These are phyloP conservation scores for Proterorhinus semilunaris DNA, from an alignment of 2,113 vertebrate genomes.

Conservation along the genomic window DNA sequence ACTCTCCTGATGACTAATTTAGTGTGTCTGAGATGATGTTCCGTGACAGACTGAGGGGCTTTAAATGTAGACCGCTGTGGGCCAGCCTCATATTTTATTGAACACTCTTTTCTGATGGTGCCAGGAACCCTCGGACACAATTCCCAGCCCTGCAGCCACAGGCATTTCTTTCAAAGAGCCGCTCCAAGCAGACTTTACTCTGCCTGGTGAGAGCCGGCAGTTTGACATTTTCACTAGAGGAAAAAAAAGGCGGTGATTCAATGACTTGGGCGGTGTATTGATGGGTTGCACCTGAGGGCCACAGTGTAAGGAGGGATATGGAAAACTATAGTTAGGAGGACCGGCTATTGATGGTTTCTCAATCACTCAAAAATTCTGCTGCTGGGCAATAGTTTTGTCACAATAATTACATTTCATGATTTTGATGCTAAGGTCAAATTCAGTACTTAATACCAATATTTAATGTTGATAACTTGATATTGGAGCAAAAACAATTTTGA, in stretches of 20 bases:
- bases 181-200: not conserved
- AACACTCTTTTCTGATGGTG: conserved; percentile 8
- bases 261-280: not conserved
- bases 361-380: not conserved
- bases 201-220: not conserved
- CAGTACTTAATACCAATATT: too few relatives aligned
- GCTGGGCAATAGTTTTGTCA: too few relatives aligned
- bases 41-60: not conserved
- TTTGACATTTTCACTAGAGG: conserved; percentile 6
- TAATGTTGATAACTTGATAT: too few relatives aligned
- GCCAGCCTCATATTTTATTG: conserved; percentile 3
- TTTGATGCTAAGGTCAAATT: too few relatives aligned
- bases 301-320: not conserved
- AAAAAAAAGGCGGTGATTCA: not conserved
- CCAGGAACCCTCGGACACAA: not conserved
- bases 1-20: conserved; percentile 1
- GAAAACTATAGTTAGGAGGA: not conserved
- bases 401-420: too few relatives aligned
- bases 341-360: not conserved
- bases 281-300: not conserved
- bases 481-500: too few relatives aligned
- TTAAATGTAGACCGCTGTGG: conserved; percentile 1
- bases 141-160: not conserved
- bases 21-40: not conserved
- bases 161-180: not conserved